These are phyloP conservation scores for Alligator sinensis DNA, from an alignment of 2,113 vertebrate genomes.

Conservation along the genomic window DNA sequence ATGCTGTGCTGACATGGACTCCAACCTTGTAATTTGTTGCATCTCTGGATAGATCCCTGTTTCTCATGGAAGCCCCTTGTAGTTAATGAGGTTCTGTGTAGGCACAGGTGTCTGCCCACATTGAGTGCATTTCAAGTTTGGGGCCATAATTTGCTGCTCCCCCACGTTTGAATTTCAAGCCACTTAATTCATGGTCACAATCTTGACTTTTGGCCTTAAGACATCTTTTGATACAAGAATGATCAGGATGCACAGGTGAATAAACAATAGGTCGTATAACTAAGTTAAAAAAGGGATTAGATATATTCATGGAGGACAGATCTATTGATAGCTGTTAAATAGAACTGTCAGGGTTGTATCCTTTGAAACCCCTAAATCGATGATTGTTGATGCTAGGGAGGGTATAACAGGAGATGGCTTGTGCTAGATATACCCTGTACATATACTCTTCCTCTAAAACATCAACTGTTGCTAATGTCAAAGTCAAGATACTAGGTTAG, in stretches of 20 bases:
- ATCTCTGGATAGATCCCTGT: rapidly evolving
- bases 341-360: too few species aligned
- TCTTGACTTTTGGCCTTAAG: background rate
- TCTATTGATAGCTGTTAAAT: too few species aligned
- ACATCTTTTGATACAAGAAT: background rate
- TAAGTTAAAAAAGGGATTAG: background rate
- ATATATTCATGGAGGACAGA: too few species aligned
- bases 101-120: background rate
- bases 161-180: background rate
- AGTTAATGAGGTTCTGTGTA: background rate
- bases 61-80: background rate
- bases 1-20: background rate
- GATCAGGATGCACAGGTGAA: background rate
- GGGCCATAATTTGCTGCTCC: background rate
- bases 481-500: too few species aligned
- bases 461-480: too few species aligned
- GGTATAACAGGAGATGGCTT: too few species aligned
- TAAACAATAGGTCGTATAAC: background rate
- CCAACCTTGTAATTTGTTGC: background rate
- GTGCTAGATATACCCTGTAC: too few species aligned
- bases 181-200: background rate
- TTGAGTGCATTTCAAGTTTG: background rate
- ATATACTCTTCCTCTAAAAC: too few species aligned
- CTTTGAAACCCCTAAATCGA: too few species aligned
- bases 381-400: too few species aligned